These are phyloP conservation scores for Pasiphila rectangulata DNA, from an alignment of 2,888 invertebrate species.

Conservation along the genomic window DNA sequence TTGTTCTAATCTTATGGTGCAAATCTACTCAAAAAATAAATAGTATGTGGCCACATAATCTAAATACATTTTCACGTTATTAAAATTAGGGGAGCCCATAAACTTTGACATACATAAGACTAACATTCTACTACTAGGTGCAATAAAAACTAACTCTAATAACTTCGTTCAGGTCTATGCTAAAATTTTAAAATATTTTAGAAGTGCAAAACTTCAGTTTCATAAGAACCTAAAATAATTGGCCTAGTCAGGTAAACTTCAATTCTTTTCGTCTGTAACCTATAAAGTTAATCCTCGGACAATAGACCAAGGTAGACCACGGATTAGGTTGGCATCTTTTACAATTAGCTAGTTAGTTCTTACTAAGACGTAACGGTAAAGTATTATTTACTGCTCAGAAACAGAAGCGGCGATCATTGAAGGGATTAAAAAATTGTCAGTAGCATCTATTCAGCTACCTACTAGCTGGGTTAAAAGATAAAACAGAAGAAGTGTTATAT, in stretches of 20 bases:
- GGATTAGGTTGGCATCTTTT: slow-evolving; percentile 16
- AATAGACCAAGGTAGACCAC: slow-evolving; percentile 13
- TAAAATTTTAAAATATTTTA: too few species aligned
- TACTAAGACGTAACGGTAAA: slow-evolving; percentile 13
- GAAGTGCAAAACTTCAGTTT: too few species aligned
- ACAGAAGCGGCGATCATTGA: slow-evolving; percentile 23
- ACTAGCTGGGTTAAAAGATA: background rate
- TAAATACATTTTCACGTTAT: too few species aligned
- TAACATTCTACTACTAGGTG: too few species aligned
- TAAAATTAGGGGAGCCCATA: too few species aligned
- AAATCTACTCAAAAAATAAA: too few species aligned
- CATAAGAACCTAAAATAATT: background rate
- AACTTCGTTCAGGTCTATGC: too few species aligned
- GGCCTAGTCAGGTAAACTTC: slow-evolving; percentile 7
- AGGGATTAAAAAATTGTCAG: slow-evolving; percentile 14
- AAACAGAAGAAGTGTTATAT: too few species aligned
- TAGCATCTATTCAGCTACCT: background rate
- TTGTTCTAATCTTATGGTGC: too few species aligned
- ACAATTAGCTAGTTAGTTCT: slow-evolving; percentile 13
- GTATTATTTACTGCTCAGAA: slow-evolving; percentile 20
- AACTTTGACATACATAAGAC: too few species aligned
- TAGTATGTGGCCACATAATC: too few species aligned
- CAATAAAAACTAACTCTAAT: too few species aligned
- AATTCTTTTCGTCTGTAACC: slow-evolving; percentile 7
- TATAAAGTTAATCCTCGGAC: slow-evolving; percentile 26